These are phyloP conservation scores for Caenorhabditis imperialis DNA, from an alignment of 2,888 invertebrate genomes.

Conservation along the genomic window DNA sequence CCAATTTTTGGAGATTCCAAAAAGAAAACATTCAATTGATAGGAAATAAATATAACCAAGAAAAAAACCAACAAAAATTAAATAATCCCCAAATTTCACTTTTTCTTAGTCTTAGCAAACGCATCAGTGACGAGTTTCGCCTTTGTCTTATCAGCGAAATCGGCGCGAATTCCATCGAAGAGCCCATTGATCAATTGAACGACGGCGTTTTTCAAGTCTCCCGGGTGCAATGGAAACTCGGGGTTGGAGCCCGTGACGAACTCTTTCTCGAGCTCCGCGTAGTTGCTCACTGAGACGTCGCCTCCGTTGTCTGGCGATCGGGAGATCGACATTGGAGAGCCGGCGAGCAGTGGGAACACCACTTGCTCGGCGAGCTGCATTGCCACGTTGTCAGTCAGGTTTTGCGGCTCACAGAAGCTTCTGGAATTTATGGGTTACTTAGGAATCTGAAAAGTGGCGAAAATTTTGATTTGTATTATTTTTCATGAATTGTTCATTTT, in stretches of 20 bases:
- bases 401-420: slow-evolving; percentile 77
- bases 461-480: too few relatives aligned
- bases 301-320: slow-evolving; percentile 85
- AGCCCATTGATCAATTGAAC: slow-evolving; percentile 87
- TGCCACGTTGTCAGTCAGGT: slow-evolving; percentile 71
- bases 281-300: slow-evolving; percentile 84
- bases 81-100: slow-evolving; percentile 10
- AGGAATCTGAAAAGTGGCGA: too few relatives aligned
- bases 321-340: slow-evolving; percentile 60
- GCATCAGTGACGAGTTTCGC: slow-evolving; percentile 62
- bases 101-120: slow-evolving; percentile 60
- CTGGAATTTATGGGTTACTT: slow-evolving; percentile 63
- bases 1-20: not conserved
- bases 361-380: slow-evolving; percentile 67
- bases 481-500: too few relatives aligned
- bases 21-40: too few relatives aligned
- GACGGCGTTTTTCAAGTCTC: slow-evolving; percentile 90
- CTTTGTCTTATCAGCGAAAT: slow-evolving; percentile 56
- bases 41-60: slow-evolving; percentile 9
- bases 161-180: slow-evolving; percentile 59
- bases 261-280: slow-evolving; percentile 86
- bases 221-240: slow-evolving; percentile 85
- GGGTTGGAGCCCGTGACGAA: slow-evolving; percentile 83
- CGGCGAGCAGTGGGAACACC: slow-evolving; percentile 67
- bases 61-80: not conserved